phyloP scores from a whole-genome alignment of 2,888 invertebrate genomes.

The Arctia plantaginis region DNA sequence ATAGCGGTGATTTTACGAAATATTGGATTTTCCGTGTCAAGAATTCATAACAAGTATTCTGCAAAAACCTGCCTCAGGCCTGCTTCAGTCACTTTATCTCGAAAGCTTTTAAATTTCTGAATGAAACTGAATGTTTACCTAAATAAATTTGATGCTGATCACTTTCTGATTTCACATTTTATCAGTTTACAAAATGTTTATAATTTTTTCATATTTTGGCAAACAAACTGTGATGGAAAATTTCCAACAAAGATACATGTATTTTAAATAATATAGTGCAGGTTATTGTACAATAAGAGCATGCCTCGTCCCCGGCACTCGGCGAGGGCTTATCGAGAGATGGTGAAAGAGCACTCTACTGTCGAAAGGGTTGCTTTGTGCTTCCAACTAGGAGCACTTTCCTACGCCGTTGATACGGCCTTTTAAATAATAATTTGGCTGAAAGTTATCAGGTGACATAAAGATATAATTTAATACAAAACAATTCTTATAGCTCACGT shows the following conservation, averaged over 20 bases:
- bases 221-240: slow-evolving; percentile 11
- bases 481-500: not conserved
- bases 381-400: slow-evolving; percentile 73
- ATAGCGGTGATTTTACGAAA: slow-evolving; percentile 58
- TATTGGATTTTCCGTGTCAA: slow-evolving; percentile 58
- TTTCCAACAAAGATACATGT: slow-evolving; percentile 21
- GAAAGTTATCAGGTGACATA: slow-evolving; percentile 17
- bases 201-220: not conserved
- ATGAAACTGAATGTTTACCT: slow-evolving; percentile 20
- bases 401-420: slow-evolving; percentile 62
- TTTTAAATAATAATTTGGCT: slow-evolving; percentile 57
- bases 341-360: slow-evolving; percentile 74
- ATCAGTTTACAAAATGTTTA: not conserved
- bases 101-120: slow-evolving; percentile 32
- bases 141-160: slow-evolving; percentile 21
- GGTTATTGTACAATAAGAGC: slow-evolving; percentile 66
- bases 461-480: slow-evolving; percentile 1
- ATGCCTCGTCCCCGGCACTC: slow-evolving; percentile 46
- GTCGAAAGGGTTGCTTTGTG: slow-evolving; percentile 79
- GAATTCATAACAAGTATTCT: slow-evolving; percentile 51
- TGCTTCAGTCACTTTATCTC: slow-evolving; percentile 28
- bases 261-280: slow-evolving; percentile 54
- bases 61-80: slow-evolving; percentile 33
- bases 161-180: slow-evolving; percentile 5
- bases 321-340: slow-evolving; percentile 77